These are phyloP conservation scores for Polydrusus pterygomalis DNA, from an alignment of 2,888 invertebrate genomes.

Conservation along the genomic window DNA sequence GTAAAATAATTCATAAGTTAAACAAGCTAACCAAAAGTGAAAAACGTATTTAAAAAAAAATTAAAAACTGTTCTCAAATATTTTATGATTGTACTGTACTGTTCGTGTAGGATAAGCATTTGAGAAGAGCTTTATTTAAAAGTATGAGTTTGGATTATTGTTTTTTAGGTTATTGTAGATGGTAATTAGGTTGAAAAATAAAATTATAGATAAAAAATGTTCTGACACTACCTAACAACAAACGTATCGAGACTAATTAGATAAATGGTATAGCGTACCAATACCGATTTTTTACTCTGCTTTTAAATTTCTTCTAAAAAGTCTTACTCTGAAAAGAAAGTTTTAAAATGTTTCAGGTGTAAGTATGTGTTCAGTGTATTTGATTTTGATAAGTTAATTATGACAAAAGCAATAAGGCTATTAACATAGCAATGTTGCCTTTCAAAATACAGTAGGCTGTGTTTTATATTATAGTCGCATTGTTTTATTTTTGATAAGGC, in stretches of 20 bases:
- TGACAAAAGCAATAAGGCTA: slow-evolving; percentile 15
- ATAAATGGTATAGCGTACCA: not conserved
- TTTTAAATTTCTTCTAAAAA: not conserved
- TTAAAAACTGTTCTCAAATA: slow-evolving; percentile 37
- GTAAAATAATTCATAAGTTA: slow-evolving; percentile 54
- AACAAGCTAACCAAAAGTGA: slow-evolving; percentile 56
- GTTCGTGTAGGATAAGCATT: slow-evolving; percentile 21
- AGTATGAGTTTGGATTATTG: slow-evolving; percentile 50
- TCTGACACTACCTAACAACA: not conserved
- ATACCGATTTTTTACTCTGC: not conserved
- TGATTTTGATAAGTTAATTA: slow-evolving; percentile 3
- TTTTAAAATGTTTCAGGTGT: not conserved
- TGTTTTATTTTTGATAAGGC: not conserved
- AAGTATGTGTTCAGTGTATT: not conserved
- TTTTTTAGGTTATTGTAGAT: slow-evolving; percentile 8
- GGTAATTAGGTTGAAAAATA: not conserved
- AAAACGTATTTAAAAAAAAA: slow-evolving; percentile 56
- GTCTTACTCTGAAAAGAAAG: not conserved
- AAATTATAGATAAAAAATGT: not conserved
- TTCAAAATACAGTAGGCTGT: slow-evolving; percentile 4
- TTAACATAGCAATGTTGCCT: slow-evolving; percentile 5
- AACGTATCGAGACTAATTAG: too few species aligned
- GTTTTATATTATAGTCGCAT: not conserved
- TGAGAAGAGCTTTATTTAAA: slow-evolving; percentile 38
- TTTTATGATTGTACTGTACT: slow-evolving; percentile 27